Percentiles rank a stretch among this genome's conserved stretches.
Evolutionary conservation across 1,140 invertebrate species (phyloP).

Genomic region (Drosophila miranda): DNA sequence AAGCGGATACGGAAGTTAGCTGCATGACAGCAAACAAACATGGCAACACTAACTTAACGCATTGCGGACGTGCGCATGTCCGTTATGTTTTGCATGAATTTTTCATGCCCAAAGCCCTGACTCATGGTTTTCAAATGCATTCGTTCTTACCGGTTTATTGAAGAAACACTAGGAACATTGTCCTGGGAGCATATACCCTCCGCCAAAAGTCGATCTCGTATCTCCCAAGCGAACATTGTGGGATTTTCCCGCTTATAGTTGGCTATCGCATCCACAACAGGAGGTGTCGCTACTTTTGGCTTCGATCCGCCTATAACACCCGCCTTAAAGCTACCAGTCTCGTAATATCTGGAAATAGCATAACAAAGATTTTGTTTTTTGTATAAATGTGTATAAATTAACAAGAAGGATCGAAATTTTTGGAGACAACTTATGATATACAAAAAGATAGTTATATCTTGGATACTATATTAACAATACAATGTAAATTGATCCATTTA

Average conservation of each 20-base stretch:
- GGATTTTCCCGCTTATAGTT: conserved; percentile 99
- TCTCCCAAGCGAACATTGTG: conserved; percentile 99
- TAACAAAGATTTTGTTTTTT: neutral
- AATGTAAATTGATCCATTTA: too few relatives aligned
- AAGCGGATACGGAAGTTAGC: conserved; percentile 58
- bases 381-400: too few relatives aligned
- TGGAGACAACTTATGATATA: too few relatives aligned
- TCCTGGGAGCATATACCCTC: conserved; percentile 99
- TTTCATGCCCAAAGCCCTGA: neutral
- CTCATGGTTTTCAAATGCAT: neutral
- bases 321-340: conserved; percentile 99
- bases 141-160: conserved; percentile 96
- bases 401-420: too few relatives aligned
- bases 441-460: too few relatives aligned
- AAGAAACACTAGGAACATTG: conserved; percentile 99
- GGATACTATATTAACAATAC: too few relatives aligned
- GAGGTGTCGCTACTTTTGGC: conserved; percentile 99
- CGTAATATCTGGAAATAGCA: conserved; percentile 92
- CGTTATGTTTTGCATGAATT: conserved; percentile 7
- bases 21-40: conserved; percentile 70
- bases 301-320: conserved; percentile 99
- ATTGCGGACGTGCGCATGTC: conserved; percentile 42
- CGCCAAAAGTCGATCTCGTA: conserved; percentile 96
- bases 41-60: conserved; percentile 17
- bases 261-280: conserved; percentile 98